Percentiles rank a stretch among this genome's conserved stretches.
These are phyloP conservation scores for Drosophila trapezifrons DNA, from an alignment of 1,140 invertebrate genomes.

Conservation along the genomic window DNA sequence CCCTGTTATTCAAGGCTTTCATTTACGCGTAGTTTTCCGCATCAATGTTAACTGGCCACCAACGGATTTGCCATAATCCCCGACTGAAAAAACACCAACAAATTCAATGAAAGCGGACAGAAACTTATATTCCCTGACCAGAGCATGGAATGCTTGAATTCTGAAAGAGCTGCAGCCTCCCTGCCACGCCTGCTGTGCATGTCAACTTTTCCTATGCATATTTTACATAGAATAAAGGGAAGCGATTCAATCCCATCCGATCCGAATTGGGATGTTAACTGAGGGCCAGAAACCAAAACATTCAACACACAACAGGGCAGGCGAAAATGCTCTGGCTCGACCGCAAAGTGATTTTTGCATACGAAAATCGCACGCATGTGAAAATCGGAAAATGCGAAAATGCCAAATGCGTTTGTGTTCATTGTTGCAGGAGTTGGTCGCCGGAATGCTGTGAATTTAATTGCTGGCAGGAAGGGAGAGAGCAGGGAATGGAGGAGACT, in stretches of 20 bases:
- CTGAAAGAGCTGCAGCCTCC: background rate
- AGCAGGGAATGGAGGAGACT: slow-evolving; percentile 6
- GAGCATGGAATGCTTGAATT: slow-evolving; percentile 17
- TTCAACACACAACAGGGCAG: slow-evolving; percentile 19
- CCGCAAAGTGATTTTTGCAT: slow-evolving; percentile 56
- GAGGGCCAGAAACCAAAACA: slow-evolving; percentile 24
- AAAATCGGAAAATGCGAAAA: slow-evolving; percentile 47
- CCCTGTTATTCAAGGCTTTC: slow-evolving; percentile 5
- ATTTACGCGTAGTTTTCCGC: background rate
- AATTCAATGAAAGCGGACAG: slow-evolving; percentile 22
- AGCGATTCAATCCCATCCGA: slow-evolving; percentile 13
- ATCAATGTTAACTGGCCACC: background rate
- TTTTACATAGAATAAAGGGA: slow-evolving; percentile 28
- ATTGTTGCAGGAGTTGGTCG: slow-evolving; percentile 29
- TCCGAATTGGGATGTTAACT: slow-evolving; percentile 1
- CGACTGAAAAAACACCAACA: background rate
- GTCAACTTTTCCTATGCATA: slow-evolving; percentile 50
- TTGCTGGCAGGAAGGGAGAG: slow-evolving; percentile 11
- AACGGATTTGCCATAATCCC: slow-evolving; percentile 5
- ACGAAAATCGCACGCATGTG: slow-evolving; percentile 37
- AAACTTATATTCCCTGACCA: slow-evolving; percentile 40
- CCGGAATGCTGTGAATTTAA: slow-evolving; percentile 40
- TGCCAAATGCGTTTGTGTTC: slow-evolving; percentile 46
- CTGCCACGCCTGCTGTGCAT: slow-evolving; percentile 1
- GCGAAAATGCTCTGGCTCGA: slow-evolving; percentile 14